A percentile compares a stretch with the other conserved stretches of the same genome.
Evolutionary conservation across 2,888 invertebrate species (phyloP).

Genomic region (Carcina quercana): DNA sequence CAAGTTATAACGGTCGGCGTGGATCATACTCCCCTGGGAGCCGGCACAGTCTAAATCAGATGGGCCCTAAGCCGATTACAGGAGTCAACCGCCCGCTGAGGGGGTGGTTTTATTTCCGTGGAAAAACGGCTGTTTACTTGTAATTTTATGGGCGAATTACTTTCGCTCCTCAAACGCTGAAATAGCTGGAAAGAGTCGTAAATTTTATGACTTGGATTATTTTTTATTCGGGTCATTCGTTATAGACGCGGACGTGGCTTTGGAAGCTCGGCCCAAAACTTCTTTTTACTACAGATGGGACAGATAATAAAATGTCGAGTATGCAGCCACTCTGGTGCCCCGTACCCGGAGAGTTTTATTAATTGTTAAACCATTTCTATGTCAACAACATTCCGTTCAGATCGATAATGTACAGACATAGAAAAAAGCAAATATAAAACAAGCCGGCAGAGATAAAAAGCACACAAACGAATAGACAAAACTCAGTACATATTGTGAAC

Average conservation of each 20-base stretch:
- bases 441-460: constrained; percentile 62
- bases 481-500: constrained; percentile 57
- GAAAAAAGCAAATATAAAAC: constrained; percentile 42
- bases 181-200: constrained; percentile 58
- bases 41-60: constrained; percentile 34
- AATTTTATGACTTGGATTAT: constrained; percentile 59
- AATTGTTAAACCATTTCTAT: constrained; percentile 70
- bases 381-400: constrained; percentile 62
- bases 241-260: constrained; percentile 26
- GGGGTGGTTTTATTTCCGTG: constrained; percentile 62
- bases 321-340: constrained; percentile 36
- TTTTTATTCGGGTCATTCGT: constrained; percentile 58
- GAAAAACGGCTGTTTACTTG: constrained; percentile 71
- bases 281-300: constrained; percentile 12
- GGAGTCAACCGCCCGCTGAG: constrained; percentile 55
- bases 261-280: constrained; percentile 11
- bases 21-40: constrained; percentile 45
- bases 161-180: constrained; percentile 65
- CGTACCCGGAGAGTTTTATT: constrained; percentile 56
- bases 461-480: constrained; percentile 37
- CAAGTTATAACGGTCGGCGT: constrained; percentile 57
- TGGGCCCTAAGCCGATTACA: constrained; percentile 69
- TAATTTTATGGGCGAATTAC: constrained; percentile 70
- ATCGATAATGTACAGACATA: constrained; percentile 54
- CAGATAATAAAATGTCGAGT: constrained; percentile 34